Conservation (phyloP, 2,888 invertebrate genomes). For the Nomada fucata region DNA sequence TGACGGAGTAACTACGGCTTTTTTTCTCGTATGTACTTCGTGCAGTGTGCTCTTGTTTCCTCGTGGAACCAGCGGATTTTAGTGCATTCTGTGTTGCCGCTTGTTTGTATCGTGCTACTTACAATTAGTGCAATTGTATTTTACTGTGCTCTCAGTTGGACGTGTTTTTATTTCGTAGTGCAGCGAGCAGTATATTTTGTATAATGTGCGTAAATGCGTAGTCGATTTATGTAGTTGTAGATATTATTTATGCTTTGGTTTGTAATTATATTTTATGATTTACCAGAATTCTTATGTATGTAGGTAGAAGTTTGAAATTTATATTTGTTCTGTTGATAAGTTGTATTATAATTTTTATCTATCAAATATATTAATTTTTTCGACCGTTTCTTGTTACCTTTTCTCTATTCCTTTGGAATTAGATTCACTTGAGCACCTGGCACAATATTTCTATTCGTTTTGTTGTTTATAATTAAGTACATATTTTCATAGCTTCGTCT, state of each 20-base stretch:
- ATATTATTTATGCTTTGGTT: not conserved
- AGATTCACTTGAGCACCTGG: not conserved
- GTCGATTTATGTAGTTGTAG: not conserved
- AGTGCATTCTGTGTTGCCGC: conserved; percentile 3
- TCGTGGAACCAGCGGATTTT: not conserved
- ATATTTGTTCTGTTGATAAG: not conserved
- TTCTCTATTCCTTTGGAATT: not conserved
- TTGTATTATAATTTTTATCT: not conserved
- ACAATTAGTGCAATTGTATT: conserved; percentile 16
- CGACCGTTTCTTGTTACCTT: not conserved
- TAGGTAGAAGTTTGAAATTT: not conserved
- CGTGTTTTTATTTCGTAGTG: conserved; percentile 16
- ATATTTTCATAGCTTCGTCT: too few relatives aligned
- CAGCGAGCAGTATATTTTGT: conserved; percentile 2
- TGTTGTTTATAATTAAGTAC: conserved; percentile 1
- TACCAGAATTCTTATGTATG: not conserved
- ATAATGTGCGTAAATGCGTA: not conserved
- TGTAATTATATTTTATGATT: not conserved
- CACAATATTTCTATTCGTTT: conserved; percentile 3
- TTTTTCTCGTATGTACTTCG: not conserved
- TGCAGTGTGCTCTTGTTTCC: not conserved
- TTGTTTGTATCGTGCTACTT: conserved; percentile 8
- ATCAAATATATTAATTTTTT: not conserved
- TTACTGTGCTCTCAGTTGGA: conserved; percentile 4
- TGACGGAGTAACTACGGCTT: not conserved